Conservation (phyloP, 1,140 invertebrate genomes). For the Hirudo medicinalis region DNA sequence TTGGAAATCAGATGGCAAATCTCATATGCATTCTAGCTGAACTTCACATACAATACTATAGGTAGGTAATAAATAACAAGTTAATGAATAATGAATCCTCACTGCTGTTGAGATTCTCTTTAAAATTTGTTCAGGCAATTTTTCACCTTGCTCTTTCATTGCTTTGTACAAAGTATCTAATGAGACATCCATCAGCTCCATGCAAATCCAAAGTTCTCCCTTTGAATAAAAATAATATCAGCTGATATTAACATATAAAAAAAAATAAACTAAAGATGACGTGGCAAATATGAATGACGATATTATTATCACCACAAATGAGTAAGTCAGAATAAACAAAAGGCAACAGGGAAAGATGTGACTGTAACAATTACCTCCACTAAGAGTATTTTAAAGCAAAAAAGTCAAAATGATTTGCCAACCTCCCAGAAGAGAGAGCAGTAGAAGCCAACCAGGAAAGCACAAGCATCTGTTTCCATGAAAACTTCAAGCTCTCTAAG, state of each 20-base stretch:
- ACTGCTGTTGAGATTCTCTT: slow-evolving; percentile 5
- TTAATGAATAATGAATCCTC: not conserved
- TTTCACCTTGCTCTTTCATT: slow-evolving; percentile 5
- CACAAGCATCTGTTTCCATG: not conserved
- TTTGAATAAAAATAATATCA: not conserved
- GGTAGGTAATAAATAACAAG: no score
- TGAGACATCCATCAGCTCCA: slow-evolving; percentile 17
- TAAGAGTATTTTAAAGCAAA: not conserved
- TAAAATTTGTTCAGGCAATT: slow-evolving; percentile 10
- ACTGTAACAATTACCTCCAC: not conserved
- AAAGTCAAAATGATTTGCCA: not conserved
- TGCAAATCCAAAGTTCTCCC: slow-evolving; percentile 17
- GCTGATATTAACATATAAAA: no score
- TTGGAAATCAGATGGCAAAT: no score
- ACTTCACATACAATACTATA: no score
- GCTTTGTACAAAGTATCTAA: slow-evolving; percentile 17
- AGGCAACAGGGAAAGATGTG: not conserved
- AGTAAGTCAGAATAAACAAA: not conserved
- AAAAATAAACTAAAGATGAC: not conserved
- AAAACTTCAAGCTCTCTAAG: slow-evolving; percentile 14
- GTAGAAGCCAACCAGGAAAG: slow-evolving; percentile 13
- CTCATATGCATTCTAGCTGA: no score
- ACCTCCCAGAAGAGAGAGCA: slow-evolving; percentile 17
- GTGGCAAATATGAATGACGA: not conserved
- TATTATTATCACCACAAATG: no score